phyloP scores from a whole-genome alignment of 2,888 invertebrate species.

The Ornithoptera alexandrae region DNA sequence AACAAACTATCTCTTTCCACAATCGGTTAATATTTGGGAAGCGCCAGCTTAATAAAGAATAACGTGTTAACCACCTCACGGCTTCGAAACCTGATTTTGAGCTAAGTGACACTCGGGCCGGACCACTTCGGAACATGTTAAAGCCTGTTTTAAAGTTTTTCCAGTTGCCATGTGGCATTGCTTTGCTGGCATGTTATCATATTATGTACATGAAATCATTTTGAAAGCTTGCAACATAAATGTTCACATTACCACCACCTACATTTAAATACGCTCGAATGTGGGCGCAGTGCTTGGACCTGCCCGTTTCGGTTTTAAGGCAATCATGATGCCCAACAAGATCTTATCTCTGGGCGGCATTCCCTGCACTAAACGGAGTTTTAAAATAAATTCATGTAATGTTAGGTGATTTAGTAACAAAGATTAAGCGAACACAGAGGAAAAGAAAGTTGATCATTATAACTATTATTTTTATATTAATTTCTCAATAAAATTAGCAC shows the following conservation, averaged over 20 bases:
- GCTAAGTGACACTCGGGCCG: constrained; percentile 15
- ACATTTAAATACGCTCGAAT: constrained; percentile 8
- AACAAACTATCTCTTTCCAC: background rate
- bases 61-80: constrained; percentile 8
- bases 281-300: constrained; percentile 13
- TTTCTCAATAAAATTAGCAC: too few relatives aligned
- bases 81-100: constrained; percentile 25
- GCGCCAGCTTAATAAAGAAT: constrained; percentile 3
- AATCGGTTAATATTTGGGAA: background rate
- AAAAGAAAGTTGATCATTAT: background rate
- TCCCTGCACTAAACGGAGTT: background rate
- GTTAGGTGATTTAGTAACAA: background rate
- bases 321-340: constrained; percentile 16
- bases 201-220: constrained; percentile 9
- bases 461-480: too few relatives aligned
- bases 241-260: constrained; percentile 11
- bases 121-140: constrained; percentile 18
- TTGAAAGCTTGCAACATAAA: constrained; percentile 22
- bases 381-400: background rate
- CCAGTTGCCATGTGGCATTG: constrained; percentile 14
- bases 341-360: constrained; percentile 3
- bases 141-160: constrained; percentile 24
- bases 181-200: constrained; percentile 12
- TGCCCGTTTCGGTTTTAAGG: constrained; percentile 14
- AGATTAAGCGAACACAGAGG: background rate